Percentiles rank a stretch among this genome's conserved stretches.
phyloP scores from a whole-genome alignment of 2,113 vertebrate genomes.

The Grammomys surdaster region DNA sequence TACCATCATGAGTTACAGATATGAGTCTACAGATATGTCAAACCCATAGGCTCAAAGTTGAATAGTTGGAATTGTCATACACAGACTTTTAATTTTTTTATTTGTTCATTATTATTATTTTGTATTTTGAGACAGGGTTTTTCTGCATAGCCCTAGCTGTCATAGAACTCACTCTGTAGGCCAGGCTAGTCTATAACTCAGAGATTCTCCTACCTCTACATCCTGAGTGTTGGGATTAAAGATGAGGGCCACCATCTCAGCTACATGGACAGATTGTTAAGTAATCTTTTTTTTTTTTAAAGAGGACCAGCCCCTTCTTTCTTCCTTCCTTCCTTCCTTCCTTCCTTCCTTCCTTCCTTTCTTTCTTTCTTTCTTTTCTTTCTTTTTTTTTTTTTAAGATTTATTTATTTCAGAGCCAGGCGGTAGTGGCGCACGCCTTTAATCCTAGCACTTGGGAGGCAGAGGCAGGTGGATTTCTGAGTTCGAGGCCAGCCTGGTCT shows the following conservation, averaged over 20 bases:
- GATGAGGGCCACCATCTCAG: not conserved
- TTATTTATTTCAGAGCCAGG: no score
- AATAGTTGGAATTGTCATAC: not conserved
- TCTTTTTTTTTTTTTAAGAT: no score
- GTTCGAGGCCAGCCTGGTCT: no score
- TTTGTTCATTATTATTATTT: not conserved
- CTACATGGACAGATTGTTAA: slow-evolving; percentile 16
- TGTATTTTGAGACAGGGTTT: not conserved
- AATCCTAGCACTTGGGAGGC: no score
- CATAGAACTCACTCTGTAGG: not conserved
- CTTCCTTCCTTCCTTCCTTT: no score
- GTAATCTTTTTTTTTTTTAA: not conserved
- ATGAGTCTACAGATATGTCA: slow-evolving; percentile 19
- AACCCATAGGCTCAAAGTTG: not conserved
- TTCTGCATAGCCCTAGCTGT: not conserved
- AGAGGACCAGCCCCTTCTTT: no score
- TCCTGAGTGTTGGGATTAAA: not conserved
- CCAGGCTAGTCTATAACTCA: not conserved
- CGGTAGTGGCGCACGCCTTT: no score
- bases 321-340: no score
- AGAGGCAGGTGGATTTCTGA: no score
- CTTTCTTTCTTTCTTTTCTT: no score
- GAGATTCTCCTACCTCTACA: not conserved
- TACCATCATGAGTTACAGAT: not conserved
- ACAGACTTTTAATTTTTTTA: not conserved